Base-by-base conservation (phyloP, 2,888 invertebrate genomes). In the Trimorus sp. region DNA sequence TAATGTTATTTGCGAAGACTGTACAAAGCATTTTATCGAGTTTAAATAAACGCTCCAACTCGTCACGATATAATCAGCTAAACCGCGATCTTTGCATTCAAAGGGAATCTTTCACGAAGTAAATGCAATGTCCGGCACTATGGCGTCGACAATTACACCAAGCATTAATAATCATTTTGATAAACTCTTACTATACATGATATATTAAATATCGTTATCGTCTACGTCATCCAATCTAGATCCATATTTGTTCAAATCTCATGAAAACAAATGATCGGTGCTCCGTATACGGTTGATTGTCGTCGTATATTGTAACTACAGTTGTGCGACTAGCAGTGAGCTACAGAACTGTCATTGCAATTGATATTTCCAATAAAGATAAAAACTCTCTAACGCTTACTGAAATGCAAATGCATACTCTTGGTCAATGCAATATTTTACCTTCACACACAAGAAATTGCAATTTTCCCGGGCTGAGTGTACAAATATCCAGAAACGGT, bases 271-370 rank as follows among this genome's bases (percentile, higher is more conserved):
- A 60, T 60, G 45, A 45, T 42, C 15, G 15, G 60, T 60, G 60
- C 60, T 15, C 42, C 11, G 16, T 49, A 49, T 49, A 15, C n/a
- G 42, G 37, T 11, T 40, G 40, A 40, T 40, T 40, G 40, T 40
- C 40, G 11, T 40, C 26, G 26, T 40, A 40, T 40, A 60, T 60
- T 38, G 38, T 14, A 60, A 42, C 60, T 60, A 60, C 60, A 40
- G 36, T 60, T 60, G 60, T 60, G 60, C 60, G 45, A 60, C 60
- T 60, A 60, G 14, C 40, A 60, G 60, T 60, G 60, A 60, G 14
- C 60, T 60, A 60, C 60, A 60, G 15, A 45, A 40, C 11, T 60
- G 40, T 15, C 6, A 45, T 60, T 42, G 60, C 60, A 42, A 16
- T 60, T 16, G 37, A 37, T 37, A 40, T 45, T 60, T 60, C 11